Base-by-base conservation (phyloP, 1,140 invertebrate species). In the Listronotus oregonensis region DNA sequence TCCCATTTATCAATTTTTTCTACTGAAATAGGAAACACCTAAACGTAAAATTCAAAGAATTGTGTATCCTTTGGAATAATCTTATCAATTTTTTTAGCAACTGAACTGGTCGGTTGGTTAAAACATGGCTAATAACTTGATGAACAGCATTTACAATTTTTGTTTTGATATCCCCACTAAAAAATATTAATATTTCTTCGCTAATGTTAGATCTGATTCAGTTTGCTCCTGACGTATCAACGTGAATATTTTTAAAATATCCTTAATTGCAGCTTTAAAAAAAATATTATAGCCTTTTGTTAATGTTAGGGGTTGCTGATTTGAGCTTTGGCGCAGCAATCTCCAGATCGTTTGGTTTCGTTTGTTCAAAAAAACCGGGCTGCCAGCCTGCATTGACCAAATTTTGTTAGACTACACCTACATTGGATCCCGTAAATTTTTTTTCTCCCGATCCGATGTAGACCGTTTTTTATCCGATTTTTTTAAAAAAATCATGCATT, bases 391-490 rank as follows among this genome's bases (percentile, higher is more conserved):
- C n/a, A n/a, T n/a, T n/a, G n/a, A n/a, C n/a, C n/a, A n/a, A n/a
- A n/a, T n/a, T n/a, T n/a, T n/a, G n/a, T n/a, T n/a, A n/a, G n/a
- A n/a, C n/a, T n/a, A n/a, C n/a, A n/a, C n/a, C n/a, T n/a, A n/a
- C n/a, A n/a, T n/a, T n/a, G n/a, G n/a, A n/a, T n/a, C n/a, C n/a
- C n/a, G n/a, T n/a, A n/a, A n/a, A n/a, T n/a, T n/a, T n/a, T n/a
- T n/a, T n/a, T n/a, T n/a, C n/a, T n/a, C 72, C 34, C 62, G 52
- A 7, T 57, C 21, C 11, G 71, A 72, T 3, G 66, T n/a, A 66
- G 67, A 74, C n/a, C n/a, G n/a, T n/a, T n/a, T n/a, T n/a, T n/a
- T n/a, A n/a, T n/a, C n/a, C n/a, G n/a, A n/a, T n/a, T n/a, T n/a
- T n/a, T n/a, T n/a, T n/a, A n/a, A n/a, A n/a, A n/a, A n/a, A n/a